Evolutionary conservation across 2,797 vertebrate genomes (phyloP), one percentile per base, ranked within the genome.

Genomic region (Gallinago solitaria): DNA sequence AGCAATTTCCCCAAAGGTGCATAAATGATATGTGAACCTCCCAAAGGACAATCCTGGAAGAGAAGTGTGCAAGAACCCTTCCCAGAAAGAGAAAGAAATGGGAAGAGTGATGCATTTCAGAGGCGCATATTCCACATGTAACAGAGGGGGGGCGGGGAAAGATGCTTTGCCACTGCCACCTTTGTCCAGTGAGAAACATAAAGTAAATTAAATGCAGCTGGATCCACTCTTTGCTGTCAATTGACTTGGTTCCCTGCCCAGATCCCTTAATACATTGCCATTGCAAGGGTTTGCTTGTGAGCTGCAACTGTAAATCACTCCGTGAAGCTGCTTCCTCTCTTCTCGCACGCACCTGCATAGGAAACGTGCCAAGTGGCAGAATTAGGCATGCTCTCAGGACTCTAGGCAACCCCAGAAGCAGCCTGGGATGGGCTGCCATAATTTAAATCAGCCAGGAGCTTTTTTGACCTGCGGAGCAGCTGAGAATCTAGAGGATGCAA

Each of bases 201-300:
- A 87, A 78, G 43, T 77, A 83, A 91, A 88, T 83, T 54, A 76
- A 82, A 71, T 53, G 86, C 83, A 93, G 86, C 61, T 90, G 85
- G 57, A 85, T 90, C 41, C 21, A 53, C 83, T 92, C 69, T 85
- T 70, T 2, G 1, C 87, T 77, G 59, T 82, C 70, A 83, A 39
- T 39, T 65, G 70, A 51, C 63, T 84, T 95, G 90, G 90, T 95
- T 94, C 77, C 63, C 77, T 91, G 93, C 85, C 85, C 83, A 79
- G 33, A 33, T 82, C 70, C 68, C 74, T 68, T 87, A 89, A 79
- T 51, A 23, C 60, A n/a, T 35, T 51, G 48, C 39, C 33, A 77
- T 56, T 76, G 56, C 74, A 71, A 76, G 56, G 30, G 21, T 60
- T 90, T 82, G 47, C 57, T 68, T 77, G 68, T 39, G 59, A 95